Evolutionary conservation across 2,113 vertebrate genomes (phyloP).

Genomic region (Pithys albifrons): DNA sequence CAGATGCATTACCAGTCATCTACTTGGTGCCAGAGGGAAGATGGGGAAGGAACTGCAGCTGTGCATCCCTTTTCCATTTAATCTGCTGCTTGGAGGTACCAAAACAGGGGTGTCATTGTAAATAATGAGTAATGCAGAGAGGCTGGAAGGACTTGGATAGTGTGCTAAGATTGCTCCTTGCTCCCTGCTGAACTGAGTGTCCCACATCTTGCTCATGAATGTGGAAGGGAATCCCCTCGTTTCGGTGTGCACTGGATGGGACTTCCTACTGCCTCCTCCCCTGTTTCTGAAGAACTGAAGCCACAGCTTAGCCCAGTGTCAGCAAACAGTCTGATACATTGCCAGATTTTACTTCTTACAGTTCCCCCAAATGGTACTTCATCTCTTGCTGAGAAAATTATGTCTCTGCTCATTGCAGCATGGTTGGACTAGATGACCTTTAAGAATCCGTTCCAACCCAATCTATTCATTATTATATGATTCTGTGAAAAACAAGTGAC

Average conservation of each 20-base stretch:
- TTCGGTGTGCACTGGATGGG: neutral
- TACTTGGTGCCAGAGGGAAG: neutral
- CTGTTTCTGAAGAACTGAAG: neutral
- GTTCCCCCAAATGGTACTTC: neutral
- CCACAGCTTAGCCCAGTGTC: neutral
- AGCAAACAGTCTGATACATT: neutral
- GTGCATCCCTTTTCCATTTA: neutral
- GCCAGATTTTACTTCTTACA: neutral
- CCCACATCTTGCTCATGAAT: neutral
- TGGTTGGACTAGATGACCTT: neutral
- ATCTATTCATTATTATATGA: neutral
- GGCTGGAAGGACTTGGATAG: neutral
- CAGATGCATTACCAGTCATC: neutral
- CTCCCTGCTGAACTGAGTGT: neutral
- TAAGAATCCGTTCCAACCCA: neutral
- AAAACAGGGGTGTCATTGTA: fast-evolving
- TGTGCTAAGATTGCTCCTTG: neutral
- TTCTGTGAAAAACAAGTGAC: neutral
- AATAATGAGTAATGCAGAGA: neutral
- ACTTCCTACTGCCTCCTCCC: neutral
- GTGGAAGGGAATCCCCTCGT: neutral
- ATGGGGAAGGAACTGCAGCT: neutral
- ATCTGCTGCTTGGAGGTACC: neutral
- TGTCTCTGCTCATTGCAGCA: neutral
- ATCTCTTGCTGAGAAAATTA: neutral